Conservation (phyloP, 1,140 invertebrate genomes). For the Macrosteles quadrilineatus region DNA sequence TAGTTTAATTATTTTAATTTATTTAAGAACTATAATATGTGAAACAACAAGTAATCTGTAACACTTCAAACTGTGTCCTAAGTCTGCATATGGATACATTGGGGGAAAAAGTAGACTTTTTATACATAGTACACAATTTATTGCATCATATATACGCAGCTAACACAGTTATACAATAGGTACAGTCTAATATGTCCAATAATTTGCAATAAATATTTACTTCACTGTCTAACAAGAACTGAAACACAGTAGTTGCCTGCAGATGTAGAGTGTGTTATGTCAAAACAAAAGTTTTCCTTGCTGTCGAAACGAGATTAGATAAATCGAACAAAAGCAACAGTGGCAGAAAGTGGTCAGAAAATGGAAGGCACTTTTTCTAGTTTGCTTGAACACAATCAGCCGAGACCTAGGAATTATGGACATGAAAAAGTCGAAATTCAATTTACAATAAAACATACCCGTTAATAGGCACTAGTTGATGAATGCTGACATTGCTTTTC, state of each 20-base stretch:
- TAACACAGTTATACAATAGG: constrained; percentile 41
- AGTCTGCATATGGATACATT: too few relatives aligned
- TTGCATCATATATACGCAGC: constrained; percentile 41
- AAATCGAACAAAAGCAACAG: constrained; percentile 19
- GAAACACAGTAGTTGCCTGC: constrained; percentile 22
- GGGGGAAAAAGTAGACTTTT: too few relatives aligned
- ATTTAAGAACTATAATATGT: too few relatives aligned
- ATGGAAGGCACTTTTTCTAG: constrained; percentile 41
- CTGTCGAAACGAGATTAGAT: constrained; percentile 14
- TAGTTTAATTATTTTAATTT: too few relatives aligned
- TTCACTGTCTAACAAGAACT: constrained; percentile 24
- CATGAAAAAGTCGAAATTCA: constrained; percentile 25
- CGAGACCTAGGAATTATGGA: constrained; percentile 28
- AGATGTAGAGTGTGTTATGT: constrained; percentile 29
- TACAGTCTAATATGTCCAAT: constrained; percentile 40
- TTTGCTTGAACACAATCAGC: constrained; percentile 35
- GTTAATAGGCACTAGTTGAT: constrained; percentile 28
- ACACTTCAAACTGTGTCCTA: too few relatives aligned
- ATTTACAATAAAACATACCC: constrained; percentile 31
- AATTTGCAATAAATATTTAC: constrained; percentile 38
- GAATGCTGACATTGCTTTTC: constrained; percentile 27
- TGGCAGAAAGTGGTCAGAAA: constrained; percentile 39
- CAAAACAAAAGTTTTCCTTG: constrained; percentile 33
- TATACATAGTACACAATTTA: constrained; percentile 38
- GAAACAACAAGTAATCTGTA: too few relatives aligned